Conservation (phyloP, 2,113 vertebrate species). For the Dinomys branickii region DNA sequence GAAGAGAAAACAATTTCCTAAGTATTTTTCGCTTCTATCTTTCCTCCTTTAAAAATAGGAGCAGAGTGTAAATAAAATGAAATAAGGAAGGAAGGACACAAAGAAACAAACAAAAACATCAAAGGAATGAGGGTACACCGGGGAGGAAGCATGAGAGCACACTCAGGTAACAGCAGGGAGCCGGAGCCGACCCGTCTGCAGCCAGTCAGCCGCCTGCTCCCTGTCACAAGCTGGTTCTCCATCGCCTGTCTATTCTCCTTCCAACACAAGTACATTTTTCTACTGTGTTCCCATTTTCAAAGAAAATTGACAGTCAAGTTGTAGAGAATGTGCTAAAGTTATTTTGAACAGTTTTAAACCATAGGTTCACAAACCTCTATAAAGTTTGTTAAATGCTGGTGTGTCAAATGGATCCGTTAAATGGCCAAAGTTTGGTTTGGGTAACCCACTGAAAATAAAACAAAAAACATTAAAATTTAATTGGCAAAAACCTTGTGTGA, state of each 20-base stretch:
- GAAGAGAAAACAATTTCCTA: slow-evolving; percentile 32
- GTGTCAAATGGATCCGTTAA: slow-evolving; percentile 95
- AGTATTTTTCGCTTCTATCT: background rate
- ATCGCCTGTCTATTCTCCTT: slow-evolving; percentile 12
- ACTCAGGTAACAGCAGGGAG: background rate
- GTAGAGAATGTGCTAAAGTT: slow-evolving; percentile 65
- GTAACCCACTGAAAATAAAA: slow-evolving; percentile 89
- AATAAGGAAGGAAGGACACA: background rate
- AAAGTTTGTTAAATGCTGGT: slow-evolving; percentile 94
- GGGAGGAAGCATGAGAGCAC: background rate
- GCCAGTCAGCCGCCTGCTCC: background rate
- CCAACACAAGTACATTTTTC: slow-evolving; percentile 40
- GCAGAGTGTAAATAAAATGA: background rate
- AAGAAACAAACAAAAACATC: background rate
- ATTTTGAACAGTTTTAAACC: slow-evolving; percentile 77
- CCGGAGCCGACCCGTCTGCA: background rate
- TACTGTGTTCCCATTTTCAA: slow-evolving; percentile 65
- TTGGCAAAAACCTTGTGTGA: slow-evolving; percentile 68
- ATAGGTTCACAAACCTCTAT: slow-evolving; percentile 90
- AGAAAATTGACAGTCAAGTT: slow-evolving; percentile 69
- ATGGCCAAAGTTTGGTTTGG: slow-evolving; percentile 91
- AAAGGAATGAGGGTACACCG: background rate
- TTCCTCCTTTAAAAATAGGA: slow-evolving; percentile 31
- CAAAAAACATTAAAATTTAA: slow-evolving; percentile 72
- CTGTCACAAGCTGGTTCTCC: background rate